Base-by-base conservation (phyloP, 1,140 invertebrate species). In the Chymomyza costata region DNA sequence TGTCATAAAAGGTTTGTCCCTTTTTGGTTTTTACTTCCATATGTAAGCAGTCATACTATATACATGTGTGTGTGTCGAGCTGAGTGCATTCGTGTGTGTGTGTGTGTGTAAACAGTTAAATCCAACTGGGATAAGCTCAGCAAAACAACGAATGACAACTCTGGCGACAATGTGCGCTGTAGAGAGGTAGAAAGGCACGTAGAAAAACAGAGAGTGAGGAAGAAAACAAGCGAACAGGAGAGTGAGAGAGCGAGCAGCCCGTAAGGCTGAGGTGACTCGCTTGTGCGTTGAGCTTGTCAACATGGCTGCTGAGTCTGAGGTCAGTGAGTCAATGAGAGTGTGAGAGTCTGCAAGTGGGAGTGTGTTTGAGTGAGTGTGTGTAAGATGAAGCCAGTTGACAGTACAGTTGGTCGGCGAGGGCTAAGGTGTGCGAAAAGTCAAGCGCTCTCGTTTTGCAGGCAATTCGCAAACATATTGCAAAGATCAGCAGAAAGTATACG, bases 1-100 rank as follows among this genome's bases (percentile, higher is more conserved):
- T 84, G 82, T 82, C 82, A 82, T 84, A 84, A 84, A 82, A 84
- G 82, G 78, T 82, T 82, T 82, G 65, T 65, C 45, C 69, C 71
- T 59, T 58, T 57, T 16, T 40, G 38, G n/a, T n/a, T n/a, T n/a
- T n/a, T n/a, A n/a, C n/a, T n/a, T n/a, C n/a, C n/a, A n/a, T n/a
- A n/a, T n/a, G n/a, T n/a, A n/a, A n/a, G n/a, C n/a, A n/a, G n/a
- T n/a, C n/a, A n/a, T n/a, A n/a, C n/a, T n/a, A 48, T 18, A 45
- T 32, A 25, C 11, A 43, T 21, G 16, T 25, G 21, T 16, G 35
- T 37, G 32, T 38, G n/a, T 16, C 30, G 15, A 8, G n/a, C 13
- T 34, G 7, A 11, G n/a, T 55, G 43, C 54, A 15, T 45, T 31
- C 51, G 37, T 37, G 34, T 21, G 14, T 11, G 21, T 13, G n/a